phyloP scores from a whole-genome alignment of 2,797 vertebrate genomes.

The Mormyrus hasselquistii region DNA sequence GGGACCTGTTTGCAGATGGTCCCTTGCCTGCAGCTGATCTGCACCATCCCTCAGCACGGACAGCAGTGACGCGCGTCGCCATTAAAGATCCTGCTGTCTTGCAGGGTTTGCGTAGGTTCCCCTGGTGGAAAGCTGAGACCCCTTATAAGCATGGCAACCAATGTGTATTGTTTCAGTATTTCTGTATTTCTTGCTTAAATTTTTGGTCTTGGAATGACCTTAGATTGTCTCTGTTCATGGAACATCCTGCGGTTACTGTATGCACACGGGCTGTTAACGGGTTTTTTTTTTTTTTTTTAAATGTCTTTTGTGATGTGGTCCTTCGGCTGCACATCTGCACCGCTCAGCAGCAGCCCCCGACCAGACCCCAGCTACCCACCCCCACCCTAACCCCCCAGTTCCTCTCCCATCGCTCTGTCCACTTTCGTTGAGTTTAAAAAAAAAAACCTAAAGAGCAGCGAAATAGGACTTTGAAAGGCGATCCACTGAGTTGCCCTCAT shows the following conservation, averaged over 20 bases:
- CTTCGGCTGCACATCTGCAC: neutral
- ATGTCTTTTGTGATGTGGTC: neutral
- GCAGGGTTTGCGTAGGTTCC: neutral
- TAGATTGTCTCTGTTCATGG: neutral
- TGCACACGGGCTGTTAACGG: neutral
- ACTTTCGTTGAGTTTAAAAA: neutral
- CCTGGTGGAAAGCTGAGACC: neutral
- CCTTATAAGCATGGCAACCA: neutral
- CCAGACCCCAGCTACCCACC: neutral
- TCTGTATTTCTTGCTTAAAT: neutral
- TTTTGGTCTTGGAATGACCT: neutral
- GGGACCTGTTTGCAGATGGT: neutral
- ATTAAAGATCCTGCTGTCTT: neutral
- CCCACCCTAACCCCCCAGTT: neutral
- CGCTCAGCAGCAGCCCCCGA: neutral
- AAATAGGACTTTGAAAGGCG: constrained; percentile 42
- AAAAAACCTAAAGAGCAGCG: neutral
- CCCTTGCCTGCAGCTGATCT: neutral
- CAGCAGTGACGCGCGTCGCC: neutral
- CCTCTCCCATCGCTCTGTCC: neutral
- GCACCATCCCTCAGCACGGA: neutral
- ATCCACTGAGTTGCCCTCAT: constrained; percentile 81
- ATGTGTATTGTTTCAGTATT: neutral
- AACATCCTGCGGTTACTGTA: neutral
- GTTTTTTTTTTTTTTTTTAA: neutral